Base-by-base conservation (phyloP, 2,888 invertebrate genomes). In the Parnassius glacialis region DNA sequence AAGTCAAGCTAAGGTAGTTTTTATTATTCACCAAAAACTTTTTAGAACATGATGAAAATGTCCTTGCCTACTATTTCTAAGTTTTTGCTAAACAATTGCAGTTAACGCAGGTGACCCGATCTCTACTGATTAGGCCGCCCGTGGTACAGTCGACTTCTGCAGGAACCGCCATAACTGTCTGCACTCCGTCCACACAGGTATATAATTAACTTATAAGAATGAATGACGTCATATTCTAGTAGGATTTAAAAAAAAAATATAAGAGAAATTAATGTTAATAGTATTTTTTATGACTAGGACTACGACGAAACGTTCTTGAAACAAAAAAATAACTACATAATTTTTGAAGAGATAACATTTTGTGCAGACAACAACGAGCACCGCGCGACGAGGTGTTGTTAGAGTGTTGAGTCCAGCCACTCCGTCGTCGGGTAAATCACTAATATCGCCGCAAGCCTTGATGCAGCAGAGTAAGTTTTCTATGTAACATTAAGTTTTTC, bases 391-490 rank as follows among this genome's bases (percentile, higher is more conserved):
- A n/a, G 88, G 90, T 3, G 81, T 90, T 9, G 88, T 91, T 7
- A 75, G 90, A 67, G 90, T 91, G 9, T 66, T 92, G 47, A 90
- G 88, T 74, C 89, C 92, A 0, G 89, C 90, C 1, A 79, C 86
- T 10, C 83, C 83, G 0, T 76, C 87, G 3, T 77, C 88, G 0
- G 90, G 92, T 10, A 92, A 92, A 70, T 91, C 91, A 11, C 83
- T 92, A 10, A 92, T 92, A 68, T 92, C 92, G n/a, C 92, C 92
- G 1, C 72, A 88, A 57, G 91, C 92, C 2, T 78, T 92, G 12
- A 75, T 90, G 80, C 86, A 86, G 20, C 82, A 83, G 76, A 83
- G 90, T 89, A 75, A 65, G 68, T 67, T 34, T 9, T 50, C 3
- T 11, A 34, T 34, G 7, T 12, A 45, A 7, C 12, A 45, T 45